Evolutionary conservation across 1,140 invertebrate genomes (phyloP).

Genomic region (Drosophila trapezifrons): DNA sequence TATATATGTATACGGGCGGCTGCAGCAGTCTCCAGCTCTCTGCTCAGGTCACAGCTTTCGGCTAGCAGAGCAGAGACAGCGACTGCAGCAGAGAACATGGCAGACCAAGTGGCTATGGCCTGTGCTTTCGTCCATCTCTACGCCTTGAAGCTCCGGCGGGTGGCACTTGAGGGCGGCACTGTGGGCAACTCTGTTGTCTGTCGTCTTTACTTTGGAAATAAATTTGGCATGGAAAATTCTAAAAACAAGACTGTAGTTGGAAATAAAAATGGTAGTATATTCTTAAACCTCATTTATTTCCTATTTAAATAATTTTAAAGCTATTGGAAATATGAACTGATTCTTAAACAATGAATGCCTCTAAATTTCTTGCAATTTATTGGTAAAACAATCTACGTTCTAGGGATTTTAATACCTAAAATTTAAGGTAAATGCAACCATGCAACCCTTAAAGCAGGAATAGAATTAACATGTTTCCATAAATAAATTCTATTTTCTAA

Average conservation of each 20-base stretch:
- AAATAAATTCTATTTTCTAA: neutral
- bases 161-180: constrained; percentile 6
- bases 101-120: constrained; percentile 36
- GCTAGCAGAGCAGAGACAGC: constrained; percentile 41
- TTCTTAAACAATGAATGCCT: too few species aligned
- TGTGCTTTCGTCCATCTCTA: neutral
- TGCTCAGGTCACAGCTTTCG: constrained; percentile 53
- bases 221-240: accelerated
- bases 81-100: constrained; percentile 38
- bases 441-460: too few species aligned
- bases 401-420: neutral
- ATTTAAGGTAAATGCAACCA: neutral
- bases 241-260: neutral
- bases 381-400: too few species aligned
- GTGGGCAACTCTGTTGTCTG: neutral
- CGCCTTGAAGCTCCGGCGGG: constrained; percentile 11
- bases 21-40: constrained; percentile 49
- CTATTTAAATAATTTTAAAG: neutral
- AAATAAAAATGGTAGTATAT: too few species aligned
- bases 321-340: accelerated
- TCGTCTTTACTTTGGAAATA: neutral
- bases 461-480: too few species aligned
- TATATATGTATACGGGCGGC: constrained; percentile 7
- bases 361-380: neutral
- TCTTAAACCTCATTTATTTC: neutral